phyloP scores from a whole-genome alignment of 1,140 invertebrate genomes.

The Drosophila simulans region DNA sequence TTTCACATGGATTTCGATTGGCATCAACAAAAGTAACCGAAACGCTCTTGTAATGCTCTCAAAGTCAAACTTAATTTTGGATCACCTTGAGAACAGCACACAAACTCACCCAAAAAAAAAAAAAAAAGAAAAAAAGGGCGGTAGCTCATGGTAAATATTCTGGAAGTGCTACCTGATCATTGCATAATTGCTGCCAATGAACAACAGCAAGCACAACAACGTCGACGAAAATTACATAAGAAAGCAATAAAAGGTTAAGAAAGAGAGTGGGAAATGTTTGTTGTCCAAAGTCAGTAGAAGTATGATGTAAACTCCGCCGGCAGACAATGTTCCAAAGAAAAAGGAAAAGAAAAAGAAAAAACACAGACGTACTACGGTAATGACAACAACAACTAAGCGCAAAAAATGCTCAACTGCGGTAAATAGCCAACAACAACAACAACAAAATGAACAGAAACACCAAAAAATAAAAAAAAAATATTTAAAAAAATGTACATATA shows the following conservation, averaged over 20 bases:
- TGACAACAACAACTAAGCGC: constrained; percentile 38
- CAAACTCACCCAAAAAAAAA: not conserved
- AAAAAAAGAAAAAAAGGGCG: constrained; percentile 10
- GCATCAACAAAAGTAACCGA: constrained; percentile 32
- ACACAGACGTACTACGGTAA: constrained; percentile 38
- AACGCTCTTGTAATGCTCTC: constrained; percentile 56
- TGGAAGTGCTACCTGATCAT: constrained; percentile 55
- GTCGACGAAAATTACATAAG: constrained; percentile 50
- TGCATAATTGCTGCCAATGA: constrained; percentile 67
- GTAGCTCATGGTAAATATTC: constrained; percentile 33
- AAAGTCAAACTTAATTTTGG: constrained; percentile 71
- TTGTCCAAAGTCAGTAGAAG: constrained; percentile 19
- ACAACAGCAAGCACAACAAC: constrained; percentile 32
- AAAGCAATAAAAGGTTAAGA: constrained; percentile 43
- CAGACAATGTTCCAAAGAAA: constrained; percentile 46
- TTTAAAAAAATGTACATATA: constrained; percentile 14
- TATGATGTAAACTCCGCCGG: constrained; percentile 65
- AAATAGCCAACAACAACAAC: constrained; percentile 42
- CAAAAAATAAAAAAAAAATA: constrained; percentile 12
- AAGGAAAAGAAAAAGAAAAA: constrained; percentile 26
- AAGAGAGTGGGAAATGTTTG: constrained; percentile 57
- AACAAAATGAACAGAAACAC: constrained; percentile 6
- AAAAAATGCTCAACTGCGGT: constrained; percentile 49
- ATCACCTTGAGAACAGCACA: constrained; percentile 60
- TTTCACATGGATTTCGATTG: constrained; percentile 50